Evolutionary conservation across 2,797 vertebrate species (phyloP).

Genomic region (Threskiornis aethiopicus): DNA sequence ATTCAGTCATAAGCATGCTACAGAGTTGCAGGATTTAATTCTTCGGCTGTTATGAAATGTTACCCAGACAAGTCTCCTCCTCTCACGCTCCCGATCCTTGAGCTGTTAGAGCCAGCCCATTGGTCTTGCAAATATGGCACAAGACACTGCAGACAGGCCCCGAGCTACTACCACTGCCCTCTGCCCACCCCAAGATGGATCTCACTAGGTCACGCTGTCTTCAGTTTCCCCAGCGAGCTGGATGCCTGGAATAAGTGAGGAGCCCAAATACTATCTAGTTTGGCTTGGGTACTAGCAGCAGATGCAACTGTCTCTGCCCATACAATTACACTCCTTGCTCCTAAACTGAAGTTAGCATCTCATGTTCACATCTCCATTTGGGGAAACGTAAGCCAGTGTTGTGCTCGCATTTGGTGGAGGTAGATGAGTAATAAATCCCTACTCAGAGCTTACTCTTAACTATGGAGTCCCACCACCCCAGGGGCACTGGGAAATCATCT

Average conservation of each 20-base stretch:
- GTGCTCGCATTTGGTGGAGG: not conserved
- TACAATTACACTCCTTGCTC: not conserved
- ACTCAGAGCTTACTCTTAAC: not conserved
- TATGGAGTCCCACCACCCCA: not conserved
- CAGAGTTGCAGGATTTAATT: not conserved
- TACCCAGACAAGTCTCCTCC: not conserved
- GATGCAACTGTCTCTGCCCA: not conserved
- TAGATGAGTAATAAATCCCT: not conserved
- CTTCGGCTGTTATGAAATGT: not conserved
- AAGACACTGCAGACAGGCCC: not conserved
- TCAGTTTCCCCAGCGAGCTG: not conserved
- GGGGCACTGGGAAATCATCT: not conserved
- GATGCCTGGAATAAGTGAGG: not conserved
- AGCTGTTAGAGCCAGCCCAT: not conserved
- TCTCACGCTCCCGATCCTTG: not conserved
- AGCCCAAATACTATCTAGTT: not conserved
- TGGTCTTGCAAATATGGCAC: not conserved
- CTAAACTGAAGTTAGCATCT: not conserved
- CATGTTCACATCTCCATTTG: not conserved
- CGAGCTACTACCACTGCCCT: not conserved
- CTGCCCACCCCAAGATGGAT: not conserved
- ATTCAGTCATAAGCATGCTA: not conserved
- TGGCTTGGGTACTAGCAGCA: not conserved
- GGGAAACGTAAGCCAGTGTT: not conserved
- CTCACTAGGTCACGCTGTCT: not conserved